Base-by-base conservation (phyloP, 2,797 vertebrate genomes). In the Enteromius fasciolatus region DNA sequence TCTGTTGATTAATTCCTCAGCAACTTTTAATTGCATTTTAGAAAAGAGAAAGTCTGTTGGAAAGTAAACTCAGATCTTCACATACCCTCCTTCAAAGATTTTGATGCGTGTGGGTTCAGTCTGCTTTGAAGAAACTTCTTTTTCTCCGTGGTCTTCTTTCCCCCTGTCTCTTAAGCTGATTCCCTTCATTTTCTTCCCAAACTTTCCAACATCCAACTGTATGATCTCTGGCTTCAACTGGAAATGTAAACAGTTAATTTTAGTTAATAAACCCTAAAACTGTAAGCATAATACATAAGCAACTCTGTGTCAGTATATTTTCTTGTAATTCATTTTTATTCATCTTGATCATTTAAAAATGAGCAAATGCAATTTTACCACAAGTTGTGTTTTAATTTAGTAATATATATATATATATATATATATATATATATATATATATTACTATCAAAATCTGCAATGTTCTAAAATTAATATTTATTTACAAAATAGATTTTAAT, bases 61-160 rank as follows among this genome's bases (percentile, higher is more conserved):
- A 80, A 59, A 46, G 46, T 75, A 63, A 31, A n/a, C 31, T 41
- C 52, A 39, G 7, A 68, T 84, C 52, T 83, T 75, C 57, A 90
- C 96, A 94, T 96, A 99, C 98, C 98, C 98, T 94, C 98, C 98
- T 95, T 99, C 98, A 93, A 99, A 99, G 94, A 99, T 99, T 96
- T 98, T 99, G 93, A 99, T 97, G 87, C 98, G 95, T 78, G 97
- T 95, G 67, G 97, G 97, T 92, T 99, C 98, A 66, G 89, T 86
- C 91, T 95, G 90, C 85, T 98, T 99, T 92, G 94, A 90, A 66
- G 95, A 94, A 78, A 95, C 94, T 86, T 98, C 98, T 90, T 98
- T 97, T 82, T 95, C 95, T 85, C 95, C 95, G 87, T 94, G 94
- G 89, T 98, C 97, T 91, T 97, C 97, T 93, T 97, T 99, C 31